Conservation (phyloP, 2,113 vertebrate species). For the Semnopithecus entellus region DNA sequence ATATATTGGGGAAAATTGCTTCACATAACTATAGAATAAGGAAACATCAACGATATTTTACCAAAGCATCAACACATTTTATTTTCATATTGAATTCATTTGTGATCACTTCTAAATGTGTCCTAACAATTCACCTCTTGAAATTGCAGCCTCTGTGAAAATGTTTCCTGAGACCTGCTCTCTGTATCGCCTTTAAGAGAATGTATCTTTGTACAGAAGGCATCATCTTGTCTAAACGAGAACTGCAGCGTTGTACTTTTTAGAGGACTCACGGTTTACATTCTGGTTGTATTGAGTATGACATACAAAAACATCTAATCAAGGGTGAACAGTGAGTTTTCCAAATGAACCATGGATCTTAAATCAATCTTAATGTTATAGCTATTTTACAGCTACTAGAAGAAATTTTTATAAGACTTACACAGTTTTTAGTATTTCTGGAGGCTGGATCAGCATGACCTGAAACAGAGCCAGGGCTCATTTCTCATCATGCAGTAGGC, state of each 20-base stretch:
- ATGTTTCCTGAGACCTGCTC: neutral
- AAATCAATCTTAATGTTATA: constrained; percentile 45
- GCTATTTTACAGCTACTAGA: constrained; percentile 12
- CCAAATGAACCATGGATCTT: neutral
- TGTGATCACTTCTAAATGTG: neutral
- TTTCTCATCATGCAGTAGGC: constrained; percentile 53
- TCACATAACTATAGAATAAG: constrained; percentile 45
- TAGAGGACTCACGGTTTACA: constrained; percentile 3
- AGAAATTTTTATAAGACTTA: constrained; percentile 25
- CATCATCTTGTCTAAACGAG: neutral
- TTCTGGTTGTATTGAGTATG: neutral
- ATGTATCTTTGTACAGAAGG: neutral
- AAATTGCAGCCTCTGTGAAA: neutral
- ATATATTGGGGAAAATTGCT: neutral
- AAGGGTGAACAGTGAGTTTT: neutral
- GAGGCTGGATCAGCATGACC: constrained; percentile 27
- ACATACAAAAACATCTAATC: neutral
- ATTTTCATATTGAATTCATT: constrained; percentile 28
- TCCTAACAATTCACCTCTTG: neutral
- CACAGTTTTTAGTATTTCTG: constrained; percentile 44
- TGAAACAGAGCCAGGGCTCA: neutral
- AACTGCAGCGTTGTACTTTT: neutral
- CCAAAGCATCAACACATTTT: neutral
- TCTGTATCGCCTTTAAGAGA: neutral
- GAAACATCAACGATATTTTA: neutral